A percentile compares a stretch with the other conserved stretches of the same genome.
Evolutionary conservation across 2,797 vertebrate genomes (phyloP).

Genomic region (Gephyroberyx darwinii): DNA sequence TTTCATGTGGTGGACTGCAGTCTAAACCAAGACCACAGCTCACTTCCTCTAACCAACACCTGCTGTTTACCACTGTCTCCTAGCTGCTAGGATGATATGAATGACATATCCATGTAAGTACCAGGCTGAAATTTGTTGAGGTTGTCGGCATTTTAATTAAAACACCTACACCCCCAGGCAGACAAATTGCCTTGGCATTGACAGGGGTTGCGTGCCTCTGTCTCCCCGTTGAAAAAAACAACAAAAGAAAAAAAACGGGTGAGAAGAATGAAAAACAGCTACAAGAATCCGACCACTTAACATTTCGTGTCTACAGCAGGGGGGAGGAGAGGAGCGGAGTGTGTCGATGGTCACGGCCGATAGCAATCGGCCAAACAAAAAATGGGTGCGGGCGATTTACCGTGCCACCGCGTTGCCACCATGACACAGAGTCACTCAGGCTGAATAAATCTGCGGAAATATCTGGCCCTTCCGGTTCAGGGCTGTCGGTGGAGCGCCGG

Average conservation of each 20-base stretch:
- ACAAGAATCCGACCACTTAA: conserved; percentile 56
- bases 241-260: background rate
- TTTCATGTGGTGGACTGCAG: conserved; percentile 7
- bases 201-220: conserved; percentile 42
- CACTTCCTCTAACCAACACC: conserved; percentile 42
- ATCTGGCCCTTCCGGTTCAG: conserved; percentile 69
- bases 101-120: background rate
- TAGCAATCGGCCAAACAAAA: conserved; percentile 50
- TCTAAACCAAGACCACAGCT: conserved; percentile 13
- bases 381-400: conserved; percentile 26
- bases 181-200: background rate
- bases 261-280: conserved; percentile 37
- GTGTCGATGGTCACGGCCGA: conserved; percentile 41
- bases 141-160: conserved; percentile 15
- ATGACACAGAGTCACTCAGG: conserved; percentile 44
- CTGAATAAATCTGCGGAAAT: conserved; percentile 51
- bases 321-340: conserved; percentile 23
- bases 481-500: background rate
- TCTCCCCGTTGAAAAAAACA: conserved; percentile 6
- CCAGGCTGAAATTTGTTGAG: background rate
- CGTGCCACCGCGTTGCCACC: conserved; percentile 38
- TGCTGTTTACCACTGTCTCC: conserved; percentile 5
- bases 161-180: background rate
- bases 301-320: conserved; percentile 45
- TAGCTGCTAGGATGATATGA: background rate